Evolutionary conservation across 2,797 vertebrate genomes (phyloP), one percentile per base, ranked within the genome.

Genomic region (Sphenodon punctatus): DNA sequence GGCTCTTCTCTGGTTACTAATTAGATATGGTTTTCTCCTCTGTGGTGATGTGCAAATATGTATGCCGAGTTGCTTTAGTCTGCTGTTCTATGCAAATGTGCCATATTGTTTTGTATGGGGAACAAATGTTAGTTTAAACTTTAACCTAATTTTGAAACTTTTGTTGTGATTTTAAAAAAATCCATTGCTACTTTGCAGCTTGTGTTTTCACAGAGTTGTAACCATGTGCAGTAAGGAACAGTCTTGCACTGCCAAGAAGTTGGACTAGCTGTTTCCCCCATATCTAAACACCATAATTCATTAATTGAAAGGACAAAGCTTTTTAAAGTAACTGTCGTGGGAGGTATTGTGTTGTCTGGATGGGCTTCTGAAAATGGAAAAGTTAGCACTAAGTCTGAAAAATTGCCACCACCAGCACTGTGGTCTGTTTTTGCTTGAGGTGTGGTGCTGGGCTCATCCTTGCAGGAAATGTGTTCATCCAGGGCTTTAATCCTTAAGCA

Each of bases 1-100:
- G 67, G 70, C 77, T 78, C 63, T 87, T 92, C 91, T 87, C 86
- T 78, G 65, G 16, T 92, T 85, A 93, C 85, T 93, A 93, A 92
- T 92, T 93, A 88, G 78, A 71, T 82, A 61, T 76, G 67, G 67
- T 16, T 86, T 89, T 85, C 80, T 91, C 46, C 56, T 65, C 58
- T 51, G 46, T 66, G 68, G 66, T 81, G 73, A 78, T 78, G 88
- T 41, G 76, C 8, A 8, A n/a, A 78, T 86, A 60, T 77, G 39
- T 75, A 75, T 82, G 77, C 64, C 75, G 72, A 41, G 42, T 61
- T 84, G 34, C 38, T 34, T 75, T 49, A 75, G 45, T 64, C 60
- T 81, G 56, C 61, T 70, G 89, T 85, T 87, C 77, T 49, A 45
- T 43, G 87, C 78, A 75, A 82, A 84, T 42, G 64, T 80, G 76